Evolutionary conservation across 2,113 vertebrate species (phyloP).

Genomic region (Burhinus oedicnemus): DNA sequence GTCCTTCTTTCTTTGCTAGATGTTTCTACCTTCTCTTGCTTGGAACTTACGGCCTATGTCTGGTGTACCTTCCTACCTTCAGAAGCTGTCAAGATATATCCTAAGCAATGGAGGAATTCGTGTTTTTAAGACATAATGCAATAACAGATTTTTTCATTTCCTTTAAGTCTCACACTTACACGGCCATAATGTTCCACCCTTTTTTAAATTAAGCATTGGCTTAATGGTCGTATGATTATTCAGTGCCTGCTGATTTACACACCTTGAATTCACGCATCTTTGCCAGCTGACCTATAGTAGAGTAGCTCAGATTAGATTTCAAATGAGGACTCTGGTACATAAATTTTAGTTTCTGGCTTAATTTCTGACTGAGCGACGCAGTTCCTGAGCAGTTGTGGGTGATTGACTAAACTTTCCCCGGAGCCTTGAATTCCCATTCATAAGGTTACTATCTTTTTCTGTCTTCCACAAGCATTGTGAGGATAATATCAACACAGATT

Average conservation of each 20-base stretch:
- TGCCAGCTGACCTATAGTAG: neutral
- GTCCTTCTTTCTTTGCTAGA: neutral
- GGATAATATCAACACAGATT: neutral
- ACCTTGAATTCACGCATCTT: neutral
- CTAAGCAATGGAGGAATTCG: neutral
- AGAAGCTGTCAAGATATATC: neutral
- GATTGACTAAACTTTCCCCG: neutral
- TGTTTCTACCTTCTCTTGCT: neutral
- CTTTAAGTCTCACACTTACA: neutral
- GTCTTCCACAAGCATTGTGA: neutral
- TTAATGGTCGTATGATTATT: neutral
- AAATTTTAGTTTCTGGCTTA: neutral
- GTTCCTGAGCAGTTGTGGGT: neutral
- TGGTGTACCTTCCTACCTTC: neutral
- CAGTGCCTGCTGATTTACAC: neutral
- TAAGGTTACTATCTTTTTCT: neutral
- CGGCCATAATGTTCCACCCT: neutral
- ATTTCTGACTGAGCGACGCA: neutral
- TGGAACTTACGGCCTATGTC: neutral
- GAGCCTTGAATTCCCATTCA: neutral
- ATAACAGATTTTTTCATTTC: neutral
- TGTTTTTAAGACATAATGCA: neutral
- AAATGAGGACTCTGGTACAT: neutral
- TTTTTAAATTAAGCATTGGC: neutral
- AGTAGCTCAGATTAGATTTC: neutral